These are phyloP conservation scores for Drosophila pruinosa DNA, from an alignment of 1,140 invertebrate genomes.

Conservation along the genomic window DNA sequence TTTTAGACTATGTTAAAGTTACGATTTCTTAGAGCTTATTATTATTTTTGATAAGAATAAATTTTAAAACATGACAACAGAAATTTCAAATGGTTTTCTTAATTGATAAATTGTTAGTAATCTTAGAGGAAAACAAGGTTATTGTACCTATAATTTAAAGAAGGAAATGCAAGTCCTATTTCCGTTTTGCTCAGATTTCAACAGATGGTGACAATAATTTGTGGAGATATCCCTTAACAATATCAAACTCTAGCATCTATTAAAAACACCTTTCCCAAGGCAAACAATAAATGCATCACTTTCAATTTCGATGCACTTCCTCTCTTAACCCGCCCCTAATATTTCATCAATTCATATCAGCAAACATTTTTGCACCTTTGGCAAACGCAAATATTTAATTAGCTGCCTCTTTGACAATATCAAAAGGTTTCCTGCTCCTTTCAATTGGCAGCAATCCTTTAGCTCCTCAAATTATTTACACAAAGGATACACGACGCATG, in stretches of 20 bases:
- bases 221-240: conserved; percentile 1
- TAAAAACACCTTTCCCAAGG: conserved; percentile 57
- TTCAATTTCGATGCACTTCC: conserved; percentile 52
- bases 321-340: conserved; percentile 60
- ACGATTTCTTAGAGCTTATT: conserved; percentile 30
- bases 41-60: conserved; percentile 63
- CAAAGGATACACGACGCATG: conserved; percentile 33
- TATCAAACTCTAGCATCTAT: conserved; percentile 26
- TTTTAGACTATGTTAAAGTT: conserved; percentile 50
- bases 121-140: background rate
- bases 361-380: conserved; percentile 66
- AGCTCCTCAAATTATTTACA: conserved; percentile 15
- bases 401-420: conserved; percentile 48
- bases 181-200: conserved; percentile 12
- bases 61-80: conserved; percentile 30
- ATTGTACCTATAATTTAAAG: background rate
- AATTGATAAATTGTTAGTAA: too few species aligned
- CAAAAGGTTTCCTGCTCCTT: conserved; percentile 46
- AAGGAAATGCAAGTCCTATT: conserved; percentile 1
- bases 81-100: conserved; percentile 13
- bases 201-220: background rate
- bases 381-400: conserved; percentile 73
- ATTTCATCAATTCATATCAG: conserved; percentile 53
- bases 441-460: conserved; percentile 33
- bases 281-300: conserved; percentile 43